phyloP scores from a whole-genome alignment of 2,113 vertebrate species.

The Cathartes aura region DNA sequence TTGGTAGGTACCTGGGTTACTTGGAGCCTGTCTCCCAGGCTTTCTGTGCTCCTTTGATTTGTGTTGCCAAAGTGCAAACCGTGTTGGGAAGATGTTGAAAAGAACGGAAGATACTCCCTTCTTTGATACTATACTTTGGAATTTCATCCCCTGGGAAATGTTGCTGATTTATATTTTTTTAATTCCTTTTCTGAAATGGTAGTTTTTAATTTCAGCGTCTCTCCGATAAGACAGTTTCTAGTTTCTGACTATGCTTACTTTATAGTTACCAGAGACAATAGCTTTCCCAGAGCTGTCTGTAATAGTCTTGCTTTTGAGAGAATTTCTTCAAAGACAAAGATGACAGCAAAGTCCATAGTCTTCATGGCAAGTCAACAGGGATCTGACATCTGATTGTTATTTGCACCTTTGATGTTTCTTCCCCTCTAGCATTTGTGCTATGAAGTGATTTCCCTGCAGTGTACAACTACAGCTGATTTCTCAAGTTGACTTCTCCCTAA shows the following conservation, averaged over 20 bases:
- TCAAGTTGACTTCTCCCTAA: background rate
- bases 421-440: background rate
- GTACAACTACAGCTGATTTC: background rate
- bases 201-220: background rate
- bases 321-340: background rate
- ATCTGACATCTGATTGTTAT: background rate
- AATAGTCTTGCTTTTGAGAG: background rate
- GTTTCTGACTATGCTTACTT: background rate
- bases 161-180: background rate
- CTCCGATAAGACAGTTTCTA: background rate
- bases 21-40: background rate
- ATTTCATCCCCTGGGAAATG: background rate
- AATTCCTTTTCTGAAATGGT: background rate
- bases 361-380: background rate
- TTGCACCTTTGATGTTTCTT: constrained; percentile 13
- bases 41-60: background rate
- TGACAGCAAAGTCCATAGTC: background rate
- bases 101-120: background rate
- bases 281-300: background rate
- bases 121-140: background rate
- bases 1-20: background rate
- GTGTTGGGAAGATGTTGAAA: background rate
- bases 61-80: background rate
- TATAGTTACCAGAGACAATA: background rate
- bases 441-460: background rate